Percentiles rank a stretch among this genome's conserved stretches.
Conservation (phyloP, 2,113 vertebrate genomes). For the Atractosteus spatula region DNA sequence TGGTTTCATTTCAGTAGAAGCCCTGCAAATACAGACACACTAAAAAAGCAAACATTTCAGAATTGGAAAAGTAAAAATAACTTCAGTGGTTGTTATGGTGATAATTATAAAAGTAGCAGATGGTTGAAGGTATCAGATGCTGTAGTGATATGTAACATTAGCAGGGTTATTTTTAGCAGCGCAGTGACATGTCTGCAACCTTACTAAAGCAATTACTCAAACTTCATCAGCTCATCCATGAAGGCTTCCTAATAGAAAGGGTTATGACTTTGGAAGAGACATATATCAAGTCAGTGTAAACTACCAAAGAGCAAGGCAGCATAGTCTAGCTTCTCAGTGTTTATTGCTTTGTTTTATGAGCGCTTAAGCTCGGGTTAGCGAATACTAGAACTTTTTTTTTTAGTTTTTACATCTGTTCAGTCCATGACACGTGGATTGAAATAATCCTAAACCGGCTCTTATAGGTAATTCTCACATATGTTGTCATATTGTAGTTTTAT, state of each 20-base stretch:
- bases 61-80: conserved; percentile 38
- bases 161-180: conserved; percentile 55
- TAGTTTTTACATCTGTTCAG: no score
- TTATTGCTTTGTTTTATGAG: background rate
- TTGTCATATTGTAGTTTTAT: no score
- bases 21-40: background rate
- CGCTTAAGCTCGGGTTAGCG: background rate
- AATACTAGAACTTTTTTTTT: background rate
- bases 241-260: conserved; percentile 25
- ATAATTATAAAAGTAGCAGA: conserved; percentile 56
- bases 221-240: conserved; percentile 40
- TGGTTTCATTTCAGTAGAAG: no score
- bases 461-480: no score
- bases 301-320: background rate
- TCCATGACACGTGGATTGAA: no score
- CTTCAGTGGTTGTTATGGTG: conserved; percentile 54
- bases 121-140: conserved; percentile 47
- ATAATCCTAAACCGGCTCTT: no score
- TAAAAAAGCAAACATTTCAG: conserved; percentile 17
- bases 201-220: conserved; percentile 37
- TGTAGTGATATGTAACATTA: conserved; percentile 10
- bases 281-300: background rate
- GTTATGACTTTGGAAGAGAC: background rate
- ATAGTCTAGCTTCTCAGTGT: background rate
- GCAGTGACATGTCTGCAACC: conserved; percentile 49